phyloP scores from a whole-genome alignment of 1,140 invertebrate species.

The Ceratosolen solmsi region DNA sequence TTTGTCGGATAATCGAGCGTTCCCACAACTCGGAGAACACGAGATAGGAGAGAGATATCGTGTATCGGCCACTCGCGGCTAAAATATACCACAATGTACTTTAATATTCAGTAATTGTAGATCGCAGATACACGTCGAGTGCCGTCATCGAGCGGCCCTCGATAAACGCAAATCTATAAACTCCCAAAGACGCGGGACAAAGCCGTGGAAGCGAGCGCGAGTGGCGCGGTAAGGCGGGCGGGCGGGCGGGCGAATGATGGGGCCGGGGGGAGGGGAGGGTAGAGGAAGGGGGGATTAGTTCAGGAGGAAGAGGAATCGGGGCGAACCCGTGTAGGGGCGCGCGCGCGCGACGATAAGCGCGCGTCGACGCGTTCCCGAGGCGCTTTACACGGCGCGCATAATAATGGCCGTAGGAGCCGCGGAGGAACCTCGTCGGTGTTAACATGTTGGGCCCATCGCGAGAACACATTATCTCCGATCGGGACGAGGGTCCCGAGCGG shows the following conservation, averaged over 20 bases:
- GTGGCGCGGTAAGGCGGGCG: no score
- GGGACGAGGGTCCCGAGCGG: background rate
- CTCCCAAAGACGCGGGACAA: slow-evolving; percentile 4
- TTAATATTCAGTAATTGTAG: slow-evolving; percentile 48
- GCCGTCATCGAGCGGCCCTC: background rate
- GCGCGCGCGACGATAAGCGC: background rate
- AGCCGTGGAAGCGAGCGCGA: background rate
- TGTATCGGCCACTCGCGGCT: slow-evolving; percentile 12
- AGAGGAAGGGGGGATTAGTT: no score
- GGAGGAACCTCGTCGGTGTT: slow-evolving; percentile 26
- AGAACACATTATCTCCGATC: slow-evolving; percentile 43
- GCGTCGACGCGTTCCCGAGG: background rate
- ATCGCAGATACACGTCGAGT: slow-evolving; percentile 20
- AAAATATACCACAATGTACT: slow-evolving; percentile 13
- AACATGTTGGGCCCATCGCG: slow-evolving; percentile 27
- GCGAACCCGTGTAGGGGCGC: background rate
- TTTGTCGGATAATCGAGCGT: slow-evolving; percentile 6
- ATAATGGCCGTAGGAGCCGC: slow-evolving; percentile 7
- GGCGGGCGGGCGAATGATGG: no score
- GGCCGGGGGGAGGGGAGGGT: no score
- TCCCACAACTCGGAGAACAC: background rate
- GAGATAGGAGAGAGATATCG: slow-evolving; percentile 3
- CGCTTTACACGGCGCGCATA: slow-evolving; percentile 17
- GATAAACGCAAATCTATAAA: slow-evolving; percentile 17
- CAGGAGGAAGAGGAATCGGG: background rate